These are phyloP conservation scores for Gastrophryne carolinensis DNA, from an alignment of 2,797 vertebrate species.

Conservation along the genomic window DNA sequence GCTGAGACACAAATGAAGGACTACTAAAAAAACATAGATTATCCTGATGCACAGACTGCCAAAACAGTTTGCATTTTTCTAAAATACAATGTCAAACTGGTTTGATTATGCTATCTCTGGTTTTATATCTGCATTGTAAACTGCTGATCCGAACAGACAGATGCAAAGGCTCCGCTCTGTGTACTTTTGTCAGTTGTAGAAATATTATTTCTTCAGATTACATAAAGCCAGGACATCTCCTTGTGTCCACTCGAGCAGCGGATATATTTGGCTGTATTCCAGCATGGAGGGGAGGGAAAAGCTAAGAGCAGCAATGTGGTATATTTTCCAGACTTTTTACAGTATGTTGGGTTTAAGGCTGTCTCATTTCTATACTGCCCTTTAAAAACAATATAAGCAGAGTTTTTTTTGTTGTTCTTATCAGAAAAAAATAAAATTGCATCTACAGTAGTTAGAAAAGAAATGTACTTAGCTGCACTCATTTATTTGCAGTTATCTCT, in stretches of 20 bases:
- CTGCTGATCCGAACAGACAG: constrained; percentile 46
- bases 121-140: constrained; percentile 40
- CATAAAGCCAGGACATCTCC: constrained; percentile 45
- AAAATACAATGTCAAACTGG: constrained; percentile 38
- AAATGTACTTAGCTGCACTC: no score
- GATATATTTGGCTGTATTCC: constrained; percentile 32
- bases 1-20: constrained; percentile 10
- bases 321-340: constrained; percentile 5
- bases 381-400: no score
- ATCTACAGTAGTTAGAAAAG: background rate
- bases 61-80: constrained; percentile 34
- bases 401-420: background rate
- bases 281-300: background rate
- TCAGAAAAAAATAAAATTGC: background rate
- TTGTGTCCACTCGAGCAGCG: constrained; percentile 31
- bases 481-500: no score
- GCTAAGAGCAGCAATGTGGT: constrained; percentile 1
- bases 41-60: constrained; percentile 33
- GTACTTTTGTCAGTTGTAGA: constrained; percentile 39
- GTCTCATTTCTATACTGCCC: background rate
- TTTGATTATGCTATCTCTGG: constrained; percentile 39
- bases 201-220: constrained; percentile 52
- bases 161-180: constrained; percentile 45
- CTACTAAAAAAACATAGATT: constrained; percentile 35
- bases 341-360: no score